Percentiles rank a stretch among this genome's conserved stretches.
Evolutionary conservation across 35 echinoderm and acorn worm genomes (phyloP).

Genomic region (Hemicentrotus pulcherrimus): DNA sequence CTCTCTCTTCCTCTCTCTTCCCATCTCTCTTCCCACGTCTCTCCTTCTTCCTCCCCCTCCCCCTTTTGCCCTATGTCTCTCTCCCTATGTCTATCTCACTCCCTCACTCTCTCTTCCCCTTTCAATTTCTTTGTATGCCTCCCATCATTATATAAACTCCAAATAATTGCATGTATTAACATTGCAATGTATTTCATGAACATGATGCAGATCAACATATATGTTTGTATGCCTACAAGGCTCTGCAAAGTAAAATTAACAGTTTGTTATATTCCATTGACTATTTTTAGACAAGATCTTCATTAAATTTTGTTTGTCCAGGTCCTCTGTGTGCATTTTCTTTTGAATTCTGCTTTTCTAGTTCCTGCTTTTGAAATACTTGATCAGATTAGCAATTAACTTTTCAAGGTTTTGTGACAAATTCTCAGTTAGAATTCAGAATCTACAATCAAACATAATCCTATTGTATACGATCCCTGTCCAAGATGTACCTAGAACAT

Average conservation of each 20-base stretch:
- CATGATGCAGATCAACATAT: background rate
- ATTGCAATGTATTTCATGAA: background rate
- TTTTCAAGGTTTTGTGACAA: background rate
- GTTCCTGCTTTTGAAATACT: background rate
- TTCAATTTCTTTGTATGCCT: no score
- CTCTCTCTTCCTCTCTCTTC: no score
- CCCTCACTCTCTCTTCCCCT: no score
- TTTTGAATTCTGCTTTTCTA: background rate
- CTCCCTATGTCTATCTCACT: no score
- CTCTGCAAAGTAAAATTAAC: background rate
- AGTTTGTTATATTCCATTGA: no score
- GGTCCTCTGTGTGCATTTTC: background rate
- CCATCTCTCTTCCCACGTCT: no score
- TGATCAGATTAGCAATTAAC: background rate
- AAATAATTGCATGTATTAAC: background rate
- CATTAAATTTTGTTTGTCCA: background rate
- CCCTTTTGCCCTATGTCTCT: no score
- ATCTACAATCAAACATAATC: background rate
- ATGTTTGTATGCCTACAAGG: background rate
- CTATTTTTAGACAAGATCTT: no score
- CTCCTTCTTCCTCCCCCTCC: no score
- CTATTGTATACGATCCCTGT: background rate
- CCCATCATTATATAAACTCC: no score
- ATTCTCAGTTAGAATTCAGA: background rate
- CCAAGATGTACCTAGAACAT: background rate